Conservation (phyloP, 2,113 vertebrate genomes). For the Passer domesticus region DNA sequence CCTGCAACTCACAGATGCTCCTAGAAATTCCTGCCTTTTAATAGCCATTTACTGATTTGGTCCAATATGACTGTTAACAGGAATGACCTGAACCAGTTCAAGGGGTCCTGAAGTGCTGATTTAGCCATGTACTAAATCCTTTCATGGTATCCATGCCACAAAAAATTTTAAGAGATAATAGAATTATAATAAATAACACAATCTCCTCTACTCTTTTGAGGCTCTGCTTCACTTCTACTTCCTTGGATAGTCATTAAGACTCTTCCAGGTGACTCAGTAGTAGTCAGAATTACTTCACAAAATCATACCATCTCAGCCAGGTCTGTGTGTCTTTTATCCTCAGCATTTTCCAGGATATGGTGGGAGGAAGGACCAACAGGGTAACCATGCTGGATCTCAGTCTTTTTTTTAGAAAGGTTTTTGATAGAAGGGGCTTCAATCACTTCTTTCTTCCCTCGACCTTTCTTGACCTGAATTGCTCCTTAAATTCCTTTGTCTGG, state of each 20-base stretch:
- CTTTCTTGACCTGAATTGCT: not conserved
- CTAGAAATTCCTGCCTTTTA: conserved; percentile 15
- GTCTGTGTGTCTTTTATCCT: not conserved
- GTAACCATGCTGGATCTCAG: not conserved
- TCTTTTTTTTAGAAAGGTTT: not conserved
- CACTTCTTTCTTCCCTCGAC: not conserved
- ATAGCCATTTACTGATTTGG: not conserved
- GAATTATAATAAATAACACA: not conserved
- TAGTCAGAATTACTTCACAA: not conserved
- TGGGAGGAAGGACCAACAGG: not conserved
- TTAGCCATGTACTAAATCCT: not conserved
- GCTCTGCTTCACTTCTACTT: not conserved
- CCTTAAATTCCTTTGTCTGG: not conserved
- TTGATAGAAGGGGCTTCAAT: not conserved
- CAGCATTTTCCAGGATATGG: not conserved
- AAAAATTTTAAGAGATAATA: not conserved
- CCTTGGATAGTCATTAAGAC: not conserved
- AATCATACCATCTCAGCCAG: not conserved
- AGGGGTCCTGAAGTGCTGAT: not conserved
- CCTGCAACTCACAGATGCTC: conserved; percentile 30
- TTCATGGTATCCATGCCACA: not conserved
- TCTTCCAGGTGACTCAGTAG: not conserved
- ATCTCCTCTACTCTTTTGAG: not conserved
- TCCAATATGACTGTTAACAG: not conserved
- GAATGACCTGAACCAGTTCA: not conserved